Conservation (phyloP, 1,140 invertebrate genomes). For the Bombyx mandarina region DNA sequence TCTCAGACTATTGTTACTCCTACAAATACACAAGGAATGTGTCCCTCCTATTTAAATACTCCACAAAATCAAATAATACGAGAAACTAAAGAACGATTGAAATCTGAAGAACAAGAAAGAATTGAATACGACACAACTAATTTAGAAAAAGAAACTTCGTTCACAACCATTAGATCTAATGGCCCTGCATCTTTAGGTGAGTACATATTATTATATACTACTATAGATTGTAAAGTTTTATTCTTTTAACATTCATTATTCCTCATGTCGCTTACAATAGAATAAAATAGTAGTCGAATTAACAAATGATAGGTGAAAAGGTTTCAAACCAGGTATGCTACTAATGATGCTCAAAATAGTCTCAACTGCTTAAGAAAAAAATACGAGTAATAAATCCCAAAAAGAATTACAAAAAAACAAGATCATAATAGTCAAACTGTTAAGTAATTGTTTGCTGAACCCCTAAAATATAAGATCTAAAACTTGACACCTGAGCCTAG, state of each 20-base stretch:
- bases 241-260: not conserved
- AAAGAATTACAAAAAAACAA: no score
- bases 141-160: conserved; percentile 23
- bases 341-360: no score
- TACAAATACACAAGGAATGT: conserved; percentile 9
- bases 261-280: no score
- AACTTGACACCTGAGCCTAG: no score
- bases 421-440: no score
- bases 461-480: no score
- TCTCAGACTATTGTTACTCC: conserved; percentile 5
- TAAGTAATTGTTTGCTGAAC: no score
- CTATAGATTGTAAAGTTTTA: not conserved
- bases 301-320: no score
- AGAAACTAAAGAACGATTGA: conserved; percentile 33
- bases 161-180: conserved; percentile 23
- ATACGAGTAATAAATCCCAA: no score
- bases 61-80: conserved; percentile 40
- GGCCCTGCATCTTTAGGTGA: conserved; percentile 32
- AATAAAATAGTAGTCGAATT: no score
- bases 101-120: conserved; percentile 38
- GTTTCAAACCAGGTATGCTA: no score
- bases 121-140: conserved; percentile 13
- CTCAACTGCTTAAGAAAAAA: no score
- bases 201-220: conserved; percentile 9
- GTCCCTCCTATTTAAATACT: conserved; percentile 6